Percentiles rank a stretch among this genome's conserved stretches.
phyloP scores from a whole-genome alignment of 2,797 vertebrate genomes.

The Malurus splendens region DNA sequence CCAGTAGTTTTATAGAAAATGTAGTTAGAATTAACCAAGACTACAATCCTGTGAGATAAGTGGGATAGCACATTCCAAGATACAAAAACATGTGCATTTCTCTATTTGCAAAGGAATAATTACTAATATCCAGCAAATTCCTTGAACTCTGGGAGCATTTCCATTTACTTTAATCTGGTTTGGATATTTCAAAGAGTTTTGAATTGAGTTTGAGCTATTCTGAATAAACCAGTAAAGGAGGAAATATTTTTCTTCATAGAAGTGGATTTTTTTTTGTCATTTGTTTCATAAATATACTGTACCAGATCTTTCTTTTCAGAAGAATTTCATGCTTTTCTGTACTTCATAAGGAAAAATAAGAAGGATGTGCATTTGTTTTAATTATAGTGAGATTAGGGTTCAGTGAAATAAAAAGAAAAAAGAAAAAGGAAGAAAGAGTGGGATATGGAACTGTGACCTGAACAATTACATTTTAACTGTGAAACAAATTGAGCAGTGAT shows the following conservation, averaged over 20 bases:
- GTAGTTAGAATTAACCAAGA: background rate
- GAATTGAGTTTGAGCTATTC: background rate
- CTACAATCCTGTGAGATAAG: background rate
- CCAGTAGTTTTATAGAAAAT: background rate
- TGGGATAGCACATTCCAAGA: background rate
- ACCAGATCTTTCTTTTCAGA: background rate
- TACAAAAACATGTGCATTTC: background rate
- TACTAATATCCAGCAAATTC: background rate
- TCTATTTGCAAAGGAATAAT: background rate
- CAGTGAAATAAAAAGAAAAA: background rate
- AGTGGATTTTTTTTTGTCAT: rapidly evolving
- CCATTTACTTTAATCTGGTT: background rate
- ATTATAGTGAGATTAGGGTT: background rate
- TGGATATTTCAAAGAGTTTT: background rate
- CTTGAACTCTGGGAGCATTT: background rate
- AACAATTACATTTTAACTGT: background rate
- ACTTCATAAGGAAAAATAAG: background rate
- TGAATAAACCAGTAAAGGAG: background rate
- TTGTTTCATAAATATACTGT: background rate
- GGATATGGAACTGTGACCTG: background rate
- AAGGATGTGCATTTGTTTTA: background rate
- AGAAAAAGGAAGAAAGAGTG: background rate
- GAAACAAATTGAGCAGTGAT: background rate
- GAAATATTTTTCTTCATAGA: background rate
- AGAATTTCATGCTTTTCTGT: background rate